A percentile compares a stretch with the other conserved stretches of the same genome.
phyloP scores from a whole-genome alignment of 2,797 vertebrate genomes.

The Erethizon dorsatum region DNA sequence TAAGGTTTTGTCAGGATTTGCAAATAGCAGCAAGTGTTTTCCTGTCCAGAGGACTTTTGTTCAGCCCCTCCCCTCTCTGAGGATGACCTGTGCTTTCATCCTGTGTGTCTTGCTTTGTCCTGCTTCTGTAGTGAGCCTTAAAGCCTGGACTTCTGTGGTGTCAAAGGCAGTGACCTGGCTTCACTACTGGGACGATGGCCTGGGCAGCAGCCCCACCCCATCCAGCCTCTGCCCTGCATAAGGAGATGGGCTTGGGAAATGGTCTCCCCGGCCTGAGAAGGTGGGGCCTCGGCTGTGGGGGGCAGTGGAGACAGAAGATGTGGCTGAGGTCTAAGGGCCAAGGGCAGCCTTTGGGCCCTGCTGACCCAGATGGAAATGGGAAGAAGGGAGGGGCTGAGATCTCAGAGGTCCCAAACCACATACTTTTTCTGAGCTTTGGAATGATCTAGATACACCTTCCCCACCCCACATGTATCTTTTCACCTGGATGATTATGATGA shows the following conservation, averaged over 20 bases:
- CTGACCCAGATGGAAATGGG: not conserved
- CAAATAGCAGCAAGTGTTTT: not conserved
- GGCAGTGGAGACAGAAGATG: not conserved
- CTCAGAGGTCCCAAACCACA: not conserved
- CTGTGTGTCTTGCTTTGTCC: not conserved
- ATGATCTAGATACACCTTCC: not conserved
- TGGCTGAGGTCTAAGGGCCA: not conserved
- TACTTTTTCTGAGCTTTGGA: not conserved
- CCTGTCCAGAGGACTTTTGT: not conserved
- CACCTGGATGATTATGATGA: not conserved
- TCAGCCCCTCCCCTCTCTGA: not conserved
- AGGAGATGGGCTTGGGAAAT: not conserved
- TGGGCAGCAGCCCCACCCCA: not conserved
- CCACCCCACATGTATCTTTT: not conserved
- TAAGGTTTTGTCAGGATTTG: not conserved
- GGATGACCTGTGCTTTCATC: not conserved
- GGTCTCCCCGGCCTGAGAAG: not conserved
- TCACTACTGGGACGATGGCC: not conserved
- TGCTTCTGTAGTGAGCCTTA: slow-evolving; percentile 1
- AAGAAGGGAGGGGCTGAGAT: not conserved
- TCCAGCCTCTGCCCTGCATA: not conserved
- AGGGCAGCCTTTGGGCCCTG: not conserved
- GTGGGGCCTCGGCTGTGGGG: not conserved
- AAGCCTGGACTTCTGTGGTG: not conserved
- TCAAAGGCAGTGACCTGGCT: not conserved